Base-by-base conservation (phyloP, 2,113 vertebrate species). In the Camelus bactrianus region DNA sequence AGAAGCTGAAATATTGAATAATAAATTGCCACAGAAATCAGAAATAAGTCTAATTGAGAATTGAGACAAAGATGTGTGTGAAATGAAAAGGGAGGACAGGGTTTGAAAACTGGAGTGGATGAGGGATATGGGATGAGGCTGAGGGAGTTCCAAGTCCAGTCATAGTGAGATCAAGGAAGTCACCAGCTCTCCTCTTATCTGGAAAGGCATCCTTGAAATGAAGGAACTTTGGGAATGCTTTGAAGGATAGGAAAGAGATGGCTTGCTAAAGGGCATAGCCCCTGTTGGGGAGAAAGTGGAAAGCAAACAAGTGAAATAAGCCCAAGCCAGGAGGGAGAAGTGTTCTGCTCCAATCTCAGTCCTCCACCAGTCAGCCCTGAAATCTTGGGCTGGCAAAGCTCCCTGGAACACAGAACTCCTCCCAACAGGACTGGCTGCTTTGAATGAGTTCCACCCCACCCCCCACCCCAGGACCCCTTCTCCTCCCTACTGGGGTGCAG, bases 1-100 rank as follows among this genome's bases (percentile, higher is more conserved):
- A n/a, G 20, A 79, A 26, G 8, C 69, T 96, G 84, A 84, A 62
- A 87, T 90, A 72, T 76, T 76, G 86, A 88, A 95, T 77, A 72
- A 93, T 64, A 80, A 84, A 20, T 81, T 24, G 52, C 46, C 62
- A 83, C 28, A 72, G 54, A 89, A 93, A 58, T 81, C 64, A 82
- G 35, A 94, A 64, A 52, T 84, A 75, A 86, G 48, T 87, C 6
- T 91, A 54, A 85, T 54, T 93, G 73, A 84, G 52, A 97, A 56
- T 7, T 77, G n/a, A 91, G 84, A 64, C 64, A 15, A 82, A 83
- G 12, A 86, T 42, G 28, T 22, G n/a, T 88, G 17, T 32, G 52
- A 92, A 90, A 58, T 48, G 79, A 89, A 28, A 91, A 22, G n/a
- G 42, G 24, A 72, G 24, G 64, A 17, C 22, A 22, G 24, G 46